Conservation (phyloP, 2,888 invertebrate genomes). For the Cotesia congregata region DNA sequence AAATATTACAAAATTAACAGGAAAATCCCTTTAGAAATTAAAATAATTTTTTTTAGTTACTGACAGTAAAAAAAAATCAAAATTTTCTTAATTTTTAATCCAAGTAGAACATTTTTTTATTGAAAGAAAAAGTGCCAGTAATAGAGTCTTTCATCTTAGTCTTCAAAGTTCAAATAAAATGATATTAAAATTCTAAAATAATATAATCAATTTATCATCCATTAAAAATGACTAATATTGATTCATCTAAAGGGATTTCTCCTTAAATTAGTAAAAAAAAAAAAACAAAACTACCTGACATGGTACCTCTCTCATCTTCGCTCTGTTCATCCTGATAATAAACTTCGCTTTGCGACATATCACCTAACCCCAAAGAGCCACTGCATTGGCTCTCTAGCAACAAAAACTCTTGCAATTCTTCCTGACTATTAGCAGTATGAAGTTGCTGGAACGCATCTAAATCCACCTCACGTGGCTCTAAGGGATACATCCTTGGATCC, state of each 20-base stretch:
- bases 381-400: conserved; percentile 75
- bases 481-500: conserved; percentile 70
- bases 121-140: no score
- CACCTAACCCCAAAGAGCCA: conserved; percentile 71
- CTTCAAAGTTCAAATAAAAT: no score
- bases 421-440: conserved; percentile 75
- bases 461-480: conserved; percentile 75
- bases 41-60: no score
- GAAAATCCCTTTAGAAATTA: neutral
- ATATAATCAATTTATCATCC: no score
- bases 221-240: no score
- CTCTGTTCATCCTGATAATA: conserved; percentile 55
- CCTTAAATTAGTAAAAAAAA: no score
- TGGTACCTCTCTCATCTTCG: conserved; percentile 63
- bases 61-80: no score
- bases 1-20: conserved; percentile 30
- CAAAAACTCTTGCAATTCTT: conserved; percentile 76
- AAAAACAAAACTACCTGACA: conserved; percentile 61
- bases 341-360: conserved; percentile 65
- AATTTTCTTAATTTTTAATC: no score
- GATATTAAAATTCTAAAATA: no score
- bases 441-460: conserved; percentile 74
- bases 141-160: no score
- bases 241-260: no score
- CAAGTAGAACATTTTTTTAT: no score